These are phyloP conservation scores for Philaenus spumarius DNA, from an alignment of 1,140 invertebrate genomes.

Conservation along the genomic window DNA sequence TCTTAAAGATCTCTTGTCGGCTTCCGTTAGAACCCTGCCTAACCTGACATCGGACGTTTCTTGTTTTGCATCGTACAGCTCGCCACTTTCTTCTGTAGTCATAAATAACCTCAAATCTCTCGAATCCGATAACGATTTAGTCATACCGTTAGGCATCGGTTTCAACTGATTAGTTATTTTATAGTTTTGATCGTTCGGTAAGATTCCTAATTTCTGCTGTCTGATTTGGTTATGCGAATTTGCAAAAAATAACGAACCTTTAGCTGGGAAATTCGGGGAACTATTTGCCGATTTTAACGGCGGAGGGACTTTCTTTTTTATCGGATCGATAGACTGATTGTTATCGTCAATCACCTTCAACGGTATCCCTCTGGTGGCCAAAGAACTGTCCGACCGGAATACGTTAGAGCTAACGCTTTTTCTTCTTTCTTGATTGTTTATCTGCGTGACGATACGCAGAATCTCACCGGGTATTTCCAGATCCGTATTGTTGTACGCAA, in stretches of 20 bases:
- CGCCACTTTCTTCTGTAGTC: slow-evolving; percentile 3
- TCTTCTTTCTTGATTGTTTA: slow-evolving; percentile 43
- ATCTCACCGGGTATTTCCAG: slow-evolving; percentile 59
- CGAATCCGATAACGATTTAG: slow-evolving; percentile 20
- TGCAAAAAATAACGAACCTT: slow-evolving; percentile 52
- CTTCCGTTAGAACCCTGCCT: slow-evolving; percentile 11
- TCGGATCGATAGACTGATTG: slow-evolving; percentile 40
- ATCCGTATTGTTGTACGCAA: slow-evolving; percentile 49
- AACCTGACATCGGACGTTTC: slow-evolving; percentile 2
- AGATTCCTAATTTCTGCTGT: slow-evolving; percentile 19
- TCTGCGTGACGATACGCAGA: slow-evolving; percentile 52
- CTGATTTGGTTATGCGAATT: slow-evolving; percentile 51
- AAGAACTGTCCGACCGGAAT: background rate
- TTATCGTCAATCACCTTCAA: slow-evolving; percentile 48
- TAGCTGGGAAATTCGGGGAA: slow-evolving; percentile 43
- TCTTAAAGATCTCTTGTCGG: slow-evolving; percentile 27
- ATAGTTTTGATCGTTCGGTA: slow-evolving; percentile 41
- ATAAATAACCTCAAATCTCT: slow-evolving; percentile 2
- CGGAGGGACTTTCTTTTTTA: slow-evolving; percentile 32
- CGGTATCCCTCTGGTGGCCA: slow-evolving; percentile 38
- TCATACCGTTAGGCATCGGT: slow-evolving; percentile 1
- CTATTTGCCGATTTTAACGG: slow-evolving; percentile 42
- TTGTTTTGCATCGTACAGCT: background rate
- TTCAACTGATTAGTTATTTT: slow-evolving; percentile 23
- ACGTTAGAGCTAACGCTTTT: slow-evolving; percentile 28